These are phyloP conservation scores for Drosophila kikkawai DNA, from an alignment of 1,140 invertebrate species.

Conservation along the genomic window DNA sequence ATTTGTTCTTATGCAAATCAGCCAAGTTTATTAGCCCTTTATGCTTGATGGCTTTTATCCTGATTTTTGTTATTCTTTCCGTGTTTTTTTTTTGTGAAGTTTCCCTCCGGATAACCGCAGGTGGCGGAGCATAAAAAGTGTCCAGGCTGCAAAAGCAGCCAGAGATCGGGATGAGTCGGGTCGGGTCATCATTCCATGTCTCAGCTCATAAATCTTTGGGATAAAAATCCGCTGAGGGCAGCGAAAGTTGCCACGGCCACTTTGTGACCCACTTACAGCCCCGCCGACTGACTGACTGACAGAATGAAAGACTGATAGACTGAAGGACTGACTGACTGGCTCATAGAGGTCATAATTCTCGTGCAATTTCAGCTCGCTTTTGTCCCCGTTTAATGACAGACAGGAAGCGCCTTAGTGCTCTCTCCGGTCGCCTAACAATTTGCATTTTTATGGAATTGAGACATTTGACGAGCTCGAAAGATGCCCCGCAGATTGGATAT, in stretches of 20 bases:
- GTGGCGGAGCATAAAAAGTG: conserved; percentile 78
- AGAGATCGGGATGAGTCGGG: conserved; percentile 33
- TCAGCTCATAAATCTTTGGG: conserved; percentile 76
- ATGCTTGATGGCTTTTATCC: conserved; percentile 28
- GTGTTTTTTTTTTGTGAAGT: conserved; percentile 20
- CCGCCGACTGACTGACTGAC: conserved; percentile 8
- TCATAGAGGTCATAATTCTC: conserved; percentile 77
- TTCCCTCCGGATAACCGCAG: conserved; percentile 56
- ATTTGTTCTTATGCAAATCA: conserved; percentile 78
- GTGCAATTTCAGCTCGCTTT: conserved; percentile 66
- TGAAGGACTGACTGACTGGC: conserved; percentile 20
- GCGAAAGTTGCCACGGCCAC: conserved; percentile 42
- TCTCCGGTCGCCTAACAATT: conserved; percentile 50
- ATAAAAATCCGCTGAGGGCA: conserved; percentile 74
- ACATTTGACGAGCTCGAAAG: conserved; percentile 69
- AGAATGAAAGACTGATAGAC: not conserved
- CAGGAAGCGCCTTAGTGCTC: conserved; percentile 63
- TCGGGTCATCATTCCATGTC: conserved; percentile 78
- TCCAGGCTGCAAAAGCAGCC: conserved; percentile 62
- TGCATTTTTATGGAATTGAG: conserved; percentile 81
- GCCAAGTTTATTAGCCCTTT: conserved; percentile 75
- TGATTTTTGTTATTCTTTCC: conserved; percentile 7
- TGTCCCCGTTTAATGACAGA: conserved; percentile 56
- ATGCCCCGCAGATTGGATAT: conserved; percentile 49
- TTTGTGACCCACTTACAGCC: conserved; percentile 41